phyloP scores from a whole-genome alignment of 53 echinoderm and acorn worm genomes.

The Actinopyga echinites region DNA sequence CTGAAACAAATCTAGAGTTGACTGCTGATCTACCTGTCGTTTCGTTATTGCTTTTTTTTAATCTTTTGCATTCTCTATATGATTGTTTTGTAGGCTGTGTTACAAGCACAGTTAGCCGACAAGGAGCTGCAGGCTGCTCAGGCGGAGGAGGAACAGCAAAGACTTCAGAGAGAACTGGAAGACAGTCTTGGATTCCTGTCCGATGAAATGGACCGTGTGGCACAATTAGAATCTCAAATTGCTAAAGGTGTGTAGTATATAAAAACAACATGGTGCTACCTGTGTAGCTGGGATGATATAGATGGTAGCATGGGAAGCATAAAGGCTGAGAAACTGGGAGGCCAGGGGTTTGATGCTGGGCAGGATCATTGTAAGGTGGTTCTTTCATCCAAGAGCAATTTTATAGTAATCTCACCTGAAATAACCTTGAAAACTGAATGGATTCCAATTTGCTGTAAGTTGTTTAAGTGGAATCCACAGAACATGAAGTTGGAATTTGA shows the following conservation, averaged over 20 bases:
- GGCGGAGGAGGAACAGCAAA: slow-evolving; percentile 47
- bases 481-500: too few species aligned
- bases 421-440: too few species aligned
- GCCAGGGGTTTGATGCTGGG: too few species aligned
- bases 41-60: not conserved
- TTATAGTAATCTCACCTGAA: too few species aligned
- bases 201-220: slow-evolving; percentile 76
- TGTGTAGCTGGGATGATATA: too few species aligned
- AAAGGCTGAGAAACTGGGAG: too few species aligned
- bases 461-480: too few species aligned
- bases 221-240: slow-evolving; percentile 67
- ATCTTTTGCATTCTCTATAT: not conserved
- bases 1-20: not conserved
- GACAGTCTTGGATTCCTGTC: slow-evolving; percentile 76
- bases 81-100: slow-evolving; percentile 50
- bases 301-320: too few species aligned
- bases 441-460: too few species aligned
- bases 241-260: slow-evolving; percentile 55
- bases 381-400: too few species aligned
- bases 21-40: not conserved
- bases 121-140: slow-evolving; percentile 64
- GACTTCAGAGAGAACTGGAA: slow-evolving; percentile 73
- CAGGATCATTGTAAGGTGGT: too few species aligned
- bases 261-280: not conserved
- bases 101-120: slow-evolving; percentile 63